Base-by-base conservation (phyloP, 2,113 vertebrate genomes). In the Aramus guarauna region DNA sequence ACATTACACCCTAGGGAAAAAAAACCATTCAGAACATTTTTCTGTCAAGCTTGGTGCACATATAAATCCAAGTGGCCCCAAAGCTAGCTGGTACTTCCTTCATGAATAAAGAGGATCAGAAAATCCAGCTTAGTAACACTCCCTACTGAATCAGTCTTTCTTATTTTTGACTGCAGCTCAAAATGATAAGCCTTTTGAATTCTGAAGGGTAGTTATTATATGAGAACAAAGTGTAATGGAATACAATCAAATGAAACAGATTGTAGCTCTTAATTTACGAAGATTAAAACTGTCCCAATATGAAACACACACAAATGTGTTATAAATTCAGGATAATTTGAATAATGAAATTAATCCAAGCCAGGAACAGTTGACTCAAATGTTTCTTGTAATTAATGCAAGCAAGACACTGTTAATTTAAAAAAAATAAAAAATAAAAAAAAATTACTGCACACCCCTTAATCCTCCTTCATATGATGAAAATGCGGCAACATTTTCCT, bases 351-450 rank as follows among this genome's bases (percentile, higher is more conserved):
- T 93, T 94, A 94, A 88, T 90, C 53, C 45, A 85, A 95, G 69
- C 69, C 94, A 91, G 83, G 90, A 94, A 93, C 47, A 87, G 85
- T 84, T 96, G 93, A 94, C 81, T 97, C 88, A 90, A 94, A 85
- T 96, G 79, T 96, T 96, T 96, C 81, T 93, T 94, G 55, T 96
- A 96, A 96, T 97, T 94, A 97, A 95, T 91, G 75, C 76, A 96
- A 93, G 68, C 58, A 96, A 96, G 93, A 87, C 80, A 76, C 39
- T 75, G 50, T 69, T 94, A 95, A 94, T 94, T 60, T 22, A 32
- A 58, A 71, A 80, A 66, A 45, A 79, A 13, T n/a, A 48, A 67
- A 85, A 26, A 82, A 71, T 7, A 29, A 53, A 41, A 34, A 29
- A 29, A 53, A 53, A 52, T 26, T 29, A 29, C 23, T 72, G 16